A percentile compares a stretch with the other conserved stretches of the same genome.
These are phyloP conservation scores for Bradypodion pumilum DNA, from an alignment of 2,797 vertebrate species.

Conservation along the genomic window DNA sequence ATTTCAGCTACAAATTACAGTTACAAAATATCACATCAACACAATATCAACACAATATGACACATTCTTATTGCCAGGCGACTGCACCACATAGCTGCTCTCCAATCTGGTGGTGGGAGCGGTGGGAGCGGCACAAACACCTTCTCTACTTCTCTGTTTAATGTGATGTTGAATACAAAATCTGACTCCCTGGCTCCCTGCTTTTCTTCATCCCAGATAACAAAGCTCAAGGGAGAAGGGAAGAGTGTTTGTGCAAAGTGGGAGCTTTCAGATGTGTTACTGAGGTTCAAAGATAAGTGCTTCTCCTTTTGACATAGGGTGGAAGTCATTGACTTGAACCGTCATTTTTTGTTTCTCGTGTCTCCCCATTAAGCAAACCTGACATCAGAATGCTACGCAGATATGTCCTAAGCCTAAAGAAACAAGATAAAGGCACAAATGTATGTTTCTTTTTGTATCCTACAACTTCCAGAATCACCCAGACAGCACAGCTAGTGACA, in stretches of 20 bases:
- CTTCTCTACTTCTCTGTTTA: no score
- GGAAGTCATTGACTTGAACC: conserved; percentile 8
- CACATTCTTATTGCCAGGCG: no score
- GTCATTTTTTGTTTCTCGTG: not conserved
- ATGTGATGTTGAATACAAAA: not conserved
- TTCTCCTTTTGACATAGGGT: not conserved
- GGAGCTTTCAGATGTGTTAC: not conserved
- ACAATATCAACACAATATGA: no score
- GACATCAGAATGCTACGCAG: conserved; percentile 1
- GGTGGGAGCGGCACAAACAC: not conserved
- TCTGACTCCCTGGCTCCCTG: not conserved
- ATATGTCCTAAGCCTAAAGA: not conserved
- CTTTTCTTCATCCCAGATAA: not conserved
- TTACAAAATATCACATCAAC: no score
- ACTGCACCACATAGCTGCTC: no score
- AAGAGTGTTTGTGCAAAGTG: not conserved
- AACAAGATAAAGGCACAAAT: no score
- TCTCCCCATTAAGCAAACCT: not conserved
- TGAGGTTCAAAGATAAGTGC: not conserved
- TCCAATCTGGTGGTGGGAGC: no score
- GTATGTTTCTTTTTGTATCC: no score
- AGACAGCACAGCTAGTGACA: no score
- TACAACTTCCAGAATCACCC: no score
- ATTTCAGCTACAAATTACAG: no score
- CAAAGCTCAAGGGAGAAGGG: not conserved